phyloP scores from a whole-genome alignment of 2,113 vertebrate species.

The Neogobius melanostomus region DNA sequence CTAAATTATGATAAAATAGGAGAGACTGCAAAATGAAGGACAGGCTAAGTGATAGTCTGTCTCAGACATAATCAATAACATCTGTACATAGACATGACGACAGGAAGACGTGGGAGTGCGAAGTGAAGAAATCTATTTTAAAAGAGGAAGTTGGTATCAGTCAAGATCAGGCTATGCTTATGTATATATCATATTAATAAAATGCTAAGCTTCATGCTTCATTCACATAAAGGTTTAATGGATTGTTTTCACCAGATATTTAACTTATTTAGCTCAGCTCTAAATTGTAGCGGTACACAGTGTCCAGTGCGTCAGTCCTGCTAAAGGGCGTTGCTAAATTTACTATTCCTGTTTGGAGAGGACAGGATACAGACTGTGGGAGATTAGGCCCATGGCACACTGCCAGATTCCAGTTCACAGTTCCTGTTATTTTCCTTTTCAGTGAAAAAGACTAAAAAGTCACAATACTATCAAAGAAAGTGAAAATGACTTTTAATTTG shows the following conservation, averaged over 20 bases:
- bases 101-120: conserved; percentile 16
- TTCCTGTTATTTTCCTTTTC: conserved; percentile 28
- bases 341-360: conserved; percentile 18
- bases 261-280: neutral
- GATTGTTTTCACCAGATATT: too few species aligned
- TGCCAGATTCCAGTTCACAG: conserved; percentile 7
- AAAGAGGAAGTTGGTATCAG: neutral
- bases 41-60: too few species aligned
- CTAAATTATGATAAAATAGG: too few species aligned
- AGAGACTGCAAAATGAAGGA: too few species aligned
- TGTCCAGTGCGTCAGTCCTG: conserved; percentile 6
- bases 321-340: conserved; percentile 13
- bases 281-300: conserved; percentile 15
- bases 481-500: neutral
- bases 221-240: too few species aligned
- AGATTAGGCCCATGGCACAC: conserved; percentile 27
- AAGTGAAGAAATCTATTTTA: too few species aligned
- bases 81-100: neutral
- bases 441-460: neutral
- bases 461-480: neutral
- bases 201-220: too few species aligned
- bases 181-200: too few species aligned
- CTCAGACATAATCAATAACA: too few species aligned
- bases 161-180: neutral
- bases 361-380: conserved; percentile 43